Conservation (phyloP, 2,113 vertebrate genomes). For the Echinops telfairi region DNA sequence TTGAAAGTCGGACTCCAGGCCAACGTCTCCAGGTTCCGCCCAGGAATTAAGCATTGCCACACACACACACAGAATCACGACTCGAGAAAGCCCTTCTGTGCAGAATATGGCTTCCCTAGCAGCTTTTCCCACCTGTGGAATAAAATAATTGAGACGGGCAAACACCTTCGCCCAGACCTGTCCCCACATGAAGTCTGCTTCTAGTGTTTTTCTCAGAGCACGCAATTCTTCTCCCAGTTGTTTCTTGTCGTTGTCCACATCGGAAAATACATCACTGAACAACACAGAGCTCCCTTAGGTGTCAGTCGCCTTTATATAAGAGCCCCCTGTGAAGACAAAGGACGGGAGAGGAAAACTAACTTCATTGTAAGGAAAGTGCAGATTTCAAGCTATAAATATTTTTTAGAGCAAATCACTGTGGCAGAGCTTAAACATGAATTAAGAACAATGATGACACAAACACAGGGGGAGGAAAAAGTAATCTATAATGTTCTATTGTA, state of each 20-base stretch:
- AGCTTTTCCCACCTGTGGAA: conserved; percentile 57
- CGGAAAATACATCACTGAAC: neutral
- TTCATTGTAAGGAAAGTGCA: neutral
- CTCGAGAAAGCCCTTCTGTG: conserved; percentile 53
- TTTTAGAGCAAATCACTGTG: neutral
- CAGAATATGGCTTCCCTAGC: neutral
- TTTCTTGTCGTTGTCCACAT: neutral
- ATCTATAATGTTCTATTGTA: neutral
- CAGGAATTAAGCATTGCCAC: conserved; percentile 42
- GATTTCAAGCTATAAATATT: neutral
- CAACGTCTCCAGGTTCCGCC: conserved; percentile 39
- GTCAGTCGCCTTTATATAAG: neutral
- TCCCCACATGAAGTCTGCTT: neutral
- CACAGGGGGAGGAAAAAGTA: neutral
- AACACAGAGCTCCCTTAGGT: neutral
- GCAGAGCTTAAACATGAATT: neutral
- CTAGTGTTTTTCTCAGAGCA: conserved; percentile 16
- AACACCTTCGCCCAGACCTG: conserved; percentile 4
- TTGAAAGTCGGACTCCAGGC: conserved; percentile 17
- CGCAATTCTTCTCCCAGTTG: neutral
- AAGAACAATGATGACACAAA: neutral
- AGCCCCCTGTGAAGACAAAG: neutral
- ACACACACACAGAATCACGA: conserved; percentile 60
- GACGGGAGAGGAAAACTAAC: neutral
- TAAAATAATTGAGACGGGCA: conserved; percentile 39